Evolutionary conservation across 1,140 invertebrate species (phyloP).

Genomic region (Heterodera carotae): DNA sequence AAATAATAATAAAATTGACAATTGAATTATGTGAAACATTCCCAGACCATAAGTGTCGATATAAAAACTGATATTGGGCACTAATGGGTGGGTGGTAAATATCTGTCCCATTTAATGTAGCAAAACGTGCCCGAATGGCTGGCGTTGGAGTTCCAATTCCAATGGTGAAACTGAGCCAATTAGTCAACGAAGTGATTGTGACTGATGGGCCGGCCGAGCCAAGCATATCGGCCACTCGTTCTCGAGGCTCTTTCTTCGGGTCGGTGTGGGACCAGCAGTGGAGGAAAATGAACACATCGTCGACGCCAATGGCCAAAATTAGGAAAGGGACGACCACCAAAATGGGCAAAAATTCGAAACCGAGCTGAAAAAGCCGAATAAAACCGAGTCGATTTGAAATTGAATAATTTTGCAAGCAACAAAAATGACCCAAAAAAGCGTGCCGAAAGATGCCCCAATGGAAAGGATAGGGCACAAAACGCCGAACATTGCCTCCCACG

Average conservation of each 20-base stretch:
- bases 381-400: not conserved
- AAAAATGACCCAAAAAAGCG: constrained; percentile 58
- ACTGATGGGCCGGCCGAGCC: constrained; percentile 95
- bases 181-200: constrained; percentile 94
- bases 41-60: no score
- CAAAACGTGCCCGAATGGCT: constrained; percentile 69
- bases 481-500: constrained; percentile 61
- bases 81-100: no score
- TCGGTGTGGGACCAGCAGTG: constrained; percentile 60
- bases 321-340: constrained; percentile 63
- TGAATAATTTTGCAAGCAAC: not conserved
- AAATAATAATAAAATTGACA: constrained; percentile 13
- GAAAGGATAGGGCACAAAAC: constrained; percentile 62
- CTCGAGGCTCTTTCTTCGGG: constrained; percentile 29
- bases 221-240: constrained; percentile 80
- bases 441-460: constrained; percentile 57
- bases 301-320: constrained; percentile 64
- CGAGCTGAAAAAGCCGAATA: constrained; percentile 46
- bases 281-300: constrained; percentile 65
- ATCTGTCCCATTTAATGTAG: constrained; percentile 3
- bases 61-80: no score
- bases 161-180: constrained; percentile 92
- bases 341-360: constrained; percentile 63
- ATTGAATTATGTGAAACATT: no score
- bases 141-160: constrained; percentile 91